Conservation (phyloP, 2,888 invertebrate species). For the Rhagonycha fulva region DNA sequence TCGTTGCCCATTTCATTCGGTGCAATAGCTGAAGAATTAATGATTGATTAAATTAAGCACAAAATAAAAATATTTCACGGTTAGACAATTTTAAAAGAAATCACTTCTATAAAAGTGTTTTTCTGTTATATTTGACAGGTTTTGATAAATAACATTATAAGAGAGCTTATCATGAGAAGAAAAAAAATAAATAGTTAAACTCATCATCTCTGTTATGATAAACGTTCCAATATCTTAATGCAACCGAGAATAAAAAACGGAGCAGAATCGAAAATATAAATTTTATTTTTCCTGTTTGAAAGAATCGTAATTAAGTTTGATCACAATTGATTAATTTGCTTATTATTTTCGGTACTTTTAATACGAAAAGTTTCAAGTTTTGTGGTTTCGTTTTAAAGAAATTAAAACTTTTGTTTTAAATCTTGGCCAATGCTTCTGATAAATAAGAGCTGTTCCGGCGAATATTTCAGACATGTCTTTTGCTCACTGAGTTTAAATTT, state of each 20-base stretch:
- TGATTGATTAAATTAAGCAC: not conserved
- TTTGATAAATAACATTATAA: not conserved
- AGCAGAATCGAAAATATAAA: not conserved
- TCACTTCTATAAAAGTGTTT: not conserved
- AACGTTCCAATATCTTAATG: not conserved
- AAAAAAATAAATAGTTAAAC: not conserved
- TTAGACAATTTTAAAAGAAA: not conserved
- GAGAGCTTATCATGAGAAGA: not conserved
- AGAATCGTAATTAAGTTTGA: not conserved
- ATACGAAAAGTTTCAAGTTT: not conserved
- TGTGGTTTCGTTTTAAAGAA: conserved; percentile 3
- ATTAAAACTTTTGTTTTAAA: conserved; percentile 17
- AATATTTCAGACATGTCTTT: conserved; percentile 14
- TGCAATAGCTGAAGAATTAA: not conserved
- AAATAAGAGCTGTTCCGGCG: conserved; percentile 13
- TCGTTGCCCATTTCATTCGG: not conserved
- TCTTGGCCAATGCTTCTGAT: conserved; percentile 3
- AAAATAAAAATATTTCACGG: not conserved
- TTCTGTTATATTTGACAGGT: not conserved
- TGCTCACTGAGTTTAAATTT: conserved; percentile 5
- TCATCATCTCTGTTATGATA: not conserved
- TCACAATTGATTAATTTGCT: not conserved
- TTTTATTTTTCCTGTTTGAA: not conserved
- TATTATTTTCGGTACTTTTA: not conserved
- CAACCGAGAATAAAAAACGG: not conserved